A percentile compares a stretch with the other conserved stretches of the same genome.
Evolutionary conservation across 64 coral and sea anemone species (phyloP).

Genomic region (Montipora efflorescens): DNA sequence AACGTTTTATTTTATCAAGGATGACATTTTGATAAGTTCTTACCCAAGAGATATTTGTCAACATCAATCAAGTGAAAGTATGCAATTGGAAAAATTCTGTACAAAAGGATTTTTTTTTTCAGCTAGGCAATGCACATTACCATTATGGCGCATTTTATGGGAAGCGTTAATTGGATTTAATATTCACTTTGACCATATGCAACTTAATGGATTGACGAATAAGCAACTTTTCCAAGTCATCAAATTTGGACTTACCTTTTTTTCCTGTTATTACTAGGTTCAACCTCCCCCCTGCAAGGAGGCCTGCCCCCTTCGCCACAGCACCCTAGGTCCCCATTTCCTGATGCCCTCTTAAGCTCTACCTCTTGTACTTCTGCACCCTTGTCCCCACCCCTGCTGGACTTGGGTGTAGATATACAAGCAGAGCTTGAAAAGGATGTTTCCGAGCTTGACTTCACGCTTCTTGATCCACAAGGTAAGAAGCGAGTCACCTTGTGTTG

Average conservation of each 20-base stretch:
- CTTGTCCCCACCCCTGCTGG: slow-evolving; percentile 67
- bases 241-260: slow-evolving; percentile 22
- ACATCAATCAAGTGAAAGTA: background rate
- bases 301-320: slow-evolving; percentile 84
- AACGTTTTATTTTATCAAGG: background rate
- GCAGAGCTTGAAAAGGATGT: slow-evolving; percentile 82
- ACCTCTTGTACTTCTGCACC: slow-evolving; percentile 99
- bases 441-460: slow-evolving; percentile 75
- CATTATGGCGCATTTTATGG: background rate
- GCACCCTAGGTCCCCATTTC: slow-evolving; percentile 90
- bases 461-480: slow-evolving; percentile 97
- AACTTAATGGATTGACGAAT: background rate
- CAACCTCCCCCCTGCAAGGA: slow-evolving; percentile 59
- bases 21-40: background rate
- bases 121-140: background rate
- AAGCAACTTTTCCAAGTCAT: background rate
- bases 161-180: background rate
- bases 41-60: background rate
- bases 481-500: slow-evolving; percentile 73
- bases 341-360: slow-evolving; percentile 89
- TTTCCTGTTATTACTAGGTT: slow-evolving; percentile 77
- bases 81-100: background rate
- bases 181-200: background rate
- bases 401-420: slow-evolving; percentile 95
- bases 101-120: background rate